phyloP scores from a whole-genome alignment of 2,888 invertebrate species.

The Epistrophe grossulariae region DNA sequence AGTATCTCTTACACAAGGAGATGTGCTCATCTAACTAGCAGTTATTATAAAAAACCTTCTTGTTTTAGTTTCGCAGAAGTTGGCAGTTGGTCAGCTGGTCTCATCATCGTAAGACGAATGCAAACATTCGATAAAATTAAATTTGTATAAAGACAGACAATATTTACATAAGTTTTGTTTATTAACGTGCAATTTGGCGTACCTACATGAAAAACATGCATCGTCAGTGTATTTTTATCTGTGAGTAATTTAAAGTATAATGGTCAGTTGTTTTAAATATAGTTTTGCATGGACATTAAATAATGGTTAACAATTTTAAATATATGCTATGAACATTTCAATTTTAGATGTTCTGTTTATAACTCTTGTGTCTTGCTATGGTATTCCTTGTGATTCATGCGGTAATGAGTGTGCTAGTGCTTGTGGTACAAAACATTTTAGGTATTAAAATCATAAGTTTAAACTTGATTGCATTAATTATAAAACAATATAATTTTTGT shows the following conservation, averaged over 20 bases:
- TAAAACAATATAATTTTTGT: neutral
- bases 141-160: neutral
- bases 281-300: neutral
- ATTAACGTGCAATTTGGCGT: neutral
- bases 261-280: neutral
- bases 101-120: slow-evolving; percentile 9
- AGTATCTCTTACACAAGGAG: slow-evolving; percentile 39
- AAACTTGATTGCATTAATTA: slow-evolving; percentile 5
- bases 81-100: slow-evolving; percentile 3
- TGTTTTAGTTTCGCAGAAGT: neutral
- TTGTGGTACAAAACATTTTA: slow-evolving; percentile 88
- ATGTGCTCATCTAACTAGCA: slow-evolving; percentile 12
- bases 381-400: slow-evolving; percentile 87
- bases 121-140: slow-evolving; percentile 21
- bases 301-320: neutral
- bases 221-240: slow-evolving; percentile 36
- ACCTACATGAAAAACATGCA: slow-evolving; percentile 26
- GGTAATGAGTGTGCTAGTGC: slow-evolving; percentile 87
- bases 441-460: slow-evolving; percentile 77
- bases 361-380: slow-evolving; percentile 77
- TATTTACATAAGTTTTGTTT: slow-evolving; percentile 2
- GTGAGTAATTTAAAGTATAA: slow-evolving; percentile 26
- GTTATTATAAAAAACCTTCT: slow-evolving; percentile 1
- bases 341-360: slow-evolving; percentile 44
- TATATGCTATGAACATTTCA: neutral